Evolutionary conservation across 2,113 vertebrate species (phyloP).

Genomic region (Desmodus rotundus): DNA sequence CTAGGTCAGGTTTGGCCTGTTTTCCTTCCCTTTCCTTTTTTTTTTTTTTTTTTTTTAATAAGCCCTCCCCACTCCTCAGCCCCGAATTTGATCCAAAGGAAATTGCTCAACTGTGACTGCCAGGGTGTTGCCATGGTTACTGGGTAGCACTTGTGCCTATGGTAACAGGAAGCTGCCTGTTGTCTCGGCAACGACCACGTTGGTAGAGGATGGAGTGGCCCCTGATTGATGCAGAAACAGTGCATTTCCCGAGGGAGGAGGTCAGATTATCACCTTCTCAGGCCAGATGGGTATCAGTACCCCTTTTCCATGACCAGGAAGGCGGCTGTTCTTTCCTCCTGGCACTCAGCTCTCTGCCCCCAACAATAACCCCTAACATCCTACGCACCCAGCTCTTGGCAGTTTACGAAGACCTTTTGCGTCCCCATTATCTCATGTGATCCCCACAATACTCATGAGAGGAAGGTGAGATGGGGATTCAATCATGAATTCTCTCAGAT

Average conservation of each 20-base stretch:
- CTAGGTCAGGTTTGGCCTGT: conserved; percentile 21
- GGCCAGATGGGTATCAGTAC: conserved; percentile 72
- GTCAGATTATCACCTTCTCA: conserved; percentile 71
- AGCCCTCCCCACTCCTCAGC: conserved; percentile 27
- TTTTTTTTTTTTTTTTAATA: neutral
- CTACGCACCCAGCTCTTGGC: conserved; percentile 70
- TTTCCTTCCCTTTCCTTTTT: neutral
- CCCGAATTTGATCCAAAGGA: conserved; percentile 69
- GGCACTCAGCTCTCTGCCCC: conserved; percentile 69
- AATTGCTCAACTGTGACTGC: conserved; percentile 80
- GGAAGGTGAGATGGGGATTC: conserved; percentile 74
- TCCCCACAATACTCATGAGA: conserved; percentile 73
- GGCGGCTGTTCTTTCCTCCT: conserved; percentile 56
- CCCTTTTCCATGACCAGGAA: conserved; percentile 64
- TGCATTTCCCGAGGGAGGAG: conserved; percentile 68
- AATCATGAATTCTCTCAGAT: conserved; percentile 67
- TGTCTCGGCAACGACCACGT: conserved; percentile 75
- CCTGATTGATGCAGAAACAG: conserved; percentile 74
- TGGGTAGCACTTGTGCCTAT: conserved; percentile 79
- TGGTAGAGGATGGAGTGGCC: conserved; percentile 69
- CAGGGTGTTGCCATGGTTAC: conserved; percentile 81
- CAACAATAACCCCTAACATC: conserved; percentile 64
- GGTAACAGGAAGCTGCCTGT: conserved; percentile 81
- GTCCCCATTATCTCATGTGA: conserved; percentile 72
- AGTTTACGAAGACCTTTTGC: conserved; percentile 73